Conservation (phyloP, 2,797 vertebrate genomes). For the Rallus crepitans region DNA sequence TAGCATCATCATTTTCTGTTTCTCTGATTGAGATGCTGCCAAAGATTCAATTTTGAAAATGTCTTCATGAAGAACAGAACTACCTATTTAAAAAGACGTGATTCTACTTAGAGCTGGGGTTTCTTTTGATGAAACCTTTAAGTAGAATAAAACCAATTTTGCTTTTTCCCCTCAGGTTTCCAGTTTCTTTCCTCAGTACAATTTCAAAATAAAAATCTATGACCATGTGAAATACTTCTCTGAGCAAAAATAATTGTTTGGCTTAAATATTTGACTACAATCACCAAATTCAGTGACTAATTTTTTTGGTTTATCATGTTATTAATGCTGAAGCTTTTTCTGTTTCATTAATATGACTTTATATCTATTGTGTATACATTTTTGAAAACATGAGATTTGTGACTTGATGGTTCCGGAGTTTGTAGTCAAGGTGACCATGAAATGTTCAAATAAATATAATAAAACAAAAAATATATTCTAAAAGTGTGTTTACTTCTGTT, state of each 20-base stretch:
- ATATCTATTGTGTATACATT: not conserved
- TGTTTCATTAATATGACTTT: not conserved
- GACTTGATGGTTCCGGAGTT: not conserved
- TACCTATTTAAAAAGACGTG: not conserved
- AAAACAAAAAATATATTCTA: not conserved
- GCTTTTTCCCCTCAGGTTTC: not conserved
- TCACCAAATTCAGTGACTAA: not conserved
- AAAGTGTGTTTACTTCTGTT: not conserved
- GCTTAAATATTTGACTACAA: not conserved
- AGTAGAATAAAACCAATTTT: not conserved
- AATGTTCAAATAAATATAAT: not conserved
- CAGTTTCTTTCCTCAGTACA: not conserved
- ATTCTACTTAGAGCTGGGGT: not conserved
- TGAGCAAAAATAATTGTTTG: not conserved
- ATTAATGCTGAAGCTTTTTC: not conserved
- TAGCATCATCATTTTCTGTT: not conserved
- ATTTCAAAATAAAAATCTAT: not conserved
- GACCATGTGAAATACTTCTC: not conserved
- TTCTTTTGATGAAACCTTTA: not conserved
- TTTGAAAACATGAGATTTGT: not conserved
- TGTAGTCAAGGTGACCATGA: not conserved
- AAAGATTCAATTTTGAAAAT: not conserved
- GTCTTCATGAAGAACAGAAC: not conserved
- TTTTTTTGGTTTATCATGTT: not conserved
- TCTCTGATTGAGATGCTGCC: not conserved